Evolutionary conservation across 2,797 vertebrate species (phyloP).

Genomic region (Liasis olivaceus): DNA sequence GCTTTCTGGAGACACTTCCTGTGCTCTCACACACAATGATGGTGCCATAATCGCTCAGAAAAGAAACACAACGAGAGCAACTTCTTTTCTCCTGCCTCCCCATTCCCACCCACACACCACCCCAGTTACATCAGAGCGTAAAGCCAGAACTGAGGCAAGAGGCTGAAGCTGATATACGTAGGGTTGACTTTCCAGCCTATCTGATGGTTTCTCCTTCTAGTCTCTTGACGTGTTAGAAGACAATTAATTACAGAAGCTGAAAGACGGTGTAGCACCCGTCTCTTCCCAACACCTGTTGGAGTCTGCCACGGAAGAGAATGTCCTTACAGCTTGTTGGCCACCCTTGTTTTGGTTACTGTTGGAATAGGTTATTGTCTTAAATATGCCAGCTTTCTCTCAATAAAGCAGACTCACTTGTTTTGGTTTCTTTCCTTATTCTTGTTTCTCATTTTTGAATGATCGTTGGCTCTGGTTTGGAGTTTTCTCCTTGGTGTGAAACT

Average conservation of each 20-base stretch:
- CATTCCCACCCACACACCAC: accelerated
- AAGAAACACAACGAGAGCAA: background rate
- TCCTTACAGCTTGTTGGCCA: background rate
- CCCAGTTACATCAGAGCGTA: accelerated
- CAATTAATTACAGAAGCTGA: too few relatives aligned
- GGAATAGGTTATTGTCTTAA: background rate
- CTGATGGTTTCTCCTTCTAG: background rate
- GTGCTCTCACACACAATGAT: background rate
- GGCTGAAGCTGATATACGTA: too few relatives aligned
- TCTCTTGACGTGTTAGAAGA: too few relatives aligned
- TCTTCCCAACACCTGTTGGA: too few relatives aligned
- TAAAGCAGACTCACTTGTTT: background rate
- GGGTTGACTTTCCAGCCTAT: background rate
- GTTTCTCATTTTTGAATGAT: background rate
- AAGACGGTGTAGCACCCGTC: accelerated
- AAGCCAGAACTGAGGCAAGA: too few relatives aligned
- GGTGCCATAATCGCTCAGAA: background rate
- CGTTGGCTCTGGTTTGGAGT: background rate
- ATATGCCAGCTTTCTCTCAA: background rate
- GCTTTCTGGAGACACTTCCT: background rate
- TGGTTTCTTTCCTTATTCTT: background rate
- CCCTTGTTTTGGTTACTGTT: background rate
- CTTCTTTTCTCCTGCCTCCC: background rate
- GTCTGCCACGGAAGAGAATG: background rate
- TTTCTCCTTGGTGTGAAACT: too few relatives aligned